Base-by-base conservation (phyloP, 2,797 vertebrate species). In the Sylvia borin region DNA sequence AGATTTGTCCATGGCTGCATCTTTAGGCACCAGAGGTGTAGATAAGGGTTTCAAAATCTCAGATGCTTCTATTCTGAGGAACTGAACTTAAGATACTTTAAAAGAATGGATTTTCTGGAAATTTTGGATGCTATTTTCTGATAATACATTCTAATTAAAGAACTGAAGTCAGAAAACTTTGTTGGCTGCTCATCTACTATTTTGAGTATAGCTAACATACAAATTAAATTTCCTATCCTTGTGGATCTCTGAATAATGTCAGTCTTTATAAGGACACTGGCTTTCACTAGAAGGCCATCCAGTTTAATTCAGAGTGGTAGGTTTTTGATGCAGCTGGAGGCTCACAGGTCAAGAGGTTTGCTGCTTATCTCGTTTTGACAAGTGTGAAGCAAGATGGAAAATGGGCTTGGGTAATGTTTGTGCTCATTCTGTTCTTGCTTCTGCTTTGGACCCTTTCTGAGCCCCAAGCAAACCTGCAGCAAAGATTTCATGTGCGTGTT, bases 291-390 rank as follows among this genome's bases (percentile, higher is more conserved):
- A 81, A 79, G 47, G 8, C 24, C 0, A 0, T 40, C 43, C 5
- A 5, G 26, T 81, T 84, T 81, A 45, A 55, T 84, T 78, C 11
- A 48, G 7, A 84, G 16, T 1, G 0, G 10, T 36, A 24, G 22
- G 53, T 20, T 81, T 94, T 82, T 3, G 1, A 10, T 58, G 48
- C 16, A 72, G 47, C 48, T 81, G 57, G 51, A 67, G 21, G 21
- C 34, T 92, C 34, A 18, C 7, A 5, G 32, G 32, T 64, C 31
- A 70, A 45, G 48, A 47, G 25, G 20, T 34, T 79, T 85, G 38
- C 75, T 77, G 40, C 43, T 66, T n/a, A 0, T 54, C 27, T 4
- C 1, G 0, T 79, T 88, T 82, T 53, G 48, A 25, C 0, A 0
- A 62, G 22, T 2, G 1, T 54, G 54, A 55, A 74, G 19, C 64